Evolutionary conservation across 1,140 invertebrate genomes (phyloP), one percentile per base, ranked within the genome.

Genomic region (Antheraea pernyi): DNA sequence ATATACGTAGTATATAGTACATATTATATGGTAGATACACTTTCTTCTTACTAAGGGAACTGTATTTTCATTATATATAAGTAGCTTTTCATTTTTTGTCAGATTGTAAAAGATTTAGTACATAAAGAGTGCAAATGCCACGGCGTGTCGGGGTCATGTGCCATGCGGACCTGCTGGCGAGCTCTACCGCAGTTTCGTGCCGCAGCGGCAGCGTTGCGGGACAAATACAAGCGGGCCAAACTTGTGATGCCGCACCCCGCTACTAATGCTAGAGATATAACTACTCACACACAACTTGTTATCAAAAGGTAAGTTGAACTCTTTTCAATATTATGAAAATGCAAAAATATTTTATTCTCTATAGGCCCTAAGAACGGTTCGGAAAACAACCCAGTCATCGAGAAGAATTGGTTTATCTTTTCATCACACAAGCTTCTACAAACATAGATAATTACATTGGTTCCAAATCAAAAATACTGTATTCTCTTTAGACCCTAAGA

Each of bases 141-240:
- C 88, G 98, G 98, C 7, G 97, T 99, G 22, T 98, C 97, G 65
- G 98, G 98, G 1, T 98, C 97, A 65, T 99, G 98, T 85, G 97
- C 97, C 0, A 94, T 99, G 90, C 96, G 97, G 83, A 99, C 98
- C 5, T 99, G 98, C 89, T 99, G 98, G 98, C 95, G 95, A 83
- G 97, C 97, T 19, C 93, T 98, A 84, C 97, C 97, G 19, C 95
- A 95, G 30, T 99, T 99, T 93, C 94, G 96, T 65, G 93, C 95
- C 79, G 95, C 99, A 59, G 98, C 97, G 30, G 95, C 97, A 75
- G 95, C 95, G 68, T 93, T 99, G 36, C 96, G 97, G 94, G 95
- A 95, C 70, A 97, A 97, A 83, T 98, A 98, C 92, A 95, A 96
- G 80, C 94, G 95, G 75, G 97, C 97, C 59, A 95, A 95, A 80